Evolutionary conservation across 2,888 invertebrate species (phyloP), one percentile per base, ranked within the genome.

Genomic region (Eupithecia dodoneata): DNA sequence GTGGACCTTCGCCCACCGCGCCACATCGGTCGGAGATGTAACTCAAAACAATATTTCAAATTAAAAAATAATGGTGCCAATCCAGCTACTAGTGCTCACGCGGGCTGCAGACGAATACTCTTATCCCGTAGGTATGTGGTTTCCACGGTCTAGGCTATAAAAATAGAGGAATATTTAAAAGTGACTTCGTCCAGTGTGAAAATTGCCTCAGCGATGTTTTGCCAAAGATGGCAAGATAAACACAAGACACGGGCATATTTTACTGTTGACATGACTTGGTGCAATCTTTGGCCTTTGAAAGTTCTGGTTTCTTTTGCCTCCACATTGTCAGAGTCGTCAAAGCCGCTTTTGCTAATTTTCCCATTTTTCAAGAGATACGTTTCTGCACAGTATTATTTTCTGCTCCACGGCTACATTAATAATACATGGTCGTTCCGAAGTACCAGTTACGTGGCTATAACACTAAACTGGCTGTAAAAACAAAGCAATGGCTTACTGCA

Each of bases 371-470:
- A 10, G 72, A 74, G 59, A 59, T 67, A 42, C 77, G 49, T 15
- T 77, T 77, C 77, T 77, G 47, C 30, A 67, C 30, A 13, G 52
- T 65, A 65, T 70, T 55, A 45, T 67, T 52, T 71, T 71, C 47
- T 44, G 4, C 49, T 45, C 69, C 75, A 71, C 66, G 59, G 71
- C 73, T 75, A 77, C 82, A 82, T 86, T 84, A 86, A 85, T 86
- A 86, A 85, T 83, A 84, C 80, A 84, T 81, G 80, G 73, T 74
- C 75, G 83, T 80, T 76, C 74, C 76, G 67, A 79, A 83, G 80
- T 80, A 78, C 79, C 81, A 78, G 80, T 81, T 80, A 81, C 78
- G 75, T 70, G 69, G 59, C 78, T 65, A 74, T 80, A 78, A 82
- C 76, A 77, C 77, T 80, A 78, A 79, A 77, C 79, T 79, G 78